A percentile compares a stretch with the other conserved stretches of the same genome.
These are phyloP conservation scores for Neomorphus geoffroyi DNA, from an alignment of 2,797 vertebrate genomes.

Conservation along the genomic window DNA sequence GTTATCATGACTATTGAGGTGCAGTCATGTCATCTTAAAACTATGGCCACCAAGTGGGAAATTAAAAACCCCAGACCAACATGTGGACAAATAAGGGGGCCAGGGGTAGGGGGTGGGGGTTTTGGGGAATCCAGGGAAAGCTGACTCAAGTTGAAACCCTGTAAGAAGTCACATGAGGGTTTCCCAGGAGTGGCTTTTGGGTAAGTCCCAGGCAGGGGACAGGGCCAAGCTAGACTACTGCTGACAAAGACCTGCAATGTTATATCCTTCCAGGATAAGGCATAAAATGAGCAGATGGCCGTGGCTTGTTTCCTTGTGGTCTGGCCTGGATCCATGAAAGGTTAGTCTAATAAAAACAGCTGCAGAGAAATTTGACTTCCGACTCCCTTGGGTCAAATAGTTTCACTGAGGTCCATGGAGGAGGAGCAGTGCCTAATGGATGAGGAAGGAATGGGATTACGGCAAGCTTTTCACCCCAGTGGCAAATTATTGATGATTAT, in stretches of 20 bases:
- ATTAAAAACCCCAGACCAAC: background rate
- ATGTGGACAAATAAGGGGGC: background rate
- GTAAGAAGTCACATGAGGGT: background rate
- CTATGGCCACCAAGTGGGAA: background rate
- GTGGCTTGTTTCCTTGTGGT: conserved; percentile 15
- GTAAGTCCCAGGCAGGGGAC: background rate
- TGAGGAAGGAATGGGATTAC: background rate
- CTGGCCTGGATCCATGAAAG: background rate
- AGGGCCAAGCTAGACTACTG: background rate
- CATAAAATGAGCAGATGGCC: background rate
- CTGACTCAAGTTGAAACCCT: background rate
- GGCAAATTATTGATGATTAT: background rate
- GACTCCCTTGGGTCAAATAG: background rate
- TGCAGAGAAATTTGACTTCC: background rate
- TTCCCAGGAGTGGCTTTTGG: background rate
- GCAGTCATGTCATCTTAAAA: background rate
- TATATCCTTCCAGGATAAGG: background rate
- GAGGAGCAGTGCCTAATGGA: background rate
- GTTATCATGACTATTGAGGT: background rate
- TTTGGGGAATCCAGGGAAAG: background rate
- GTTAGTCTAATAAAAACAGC: background rate
- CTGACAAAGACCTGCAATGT: background rate
- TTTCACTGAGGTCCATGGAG: background rate
- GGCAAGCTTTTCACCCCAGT: background rate
- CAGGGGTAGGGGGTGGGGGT: too few relatives aligned